Conservation (phyloP, 1,140 invertebrate genomes). For the Brachionus calyciflorus region DNA sequence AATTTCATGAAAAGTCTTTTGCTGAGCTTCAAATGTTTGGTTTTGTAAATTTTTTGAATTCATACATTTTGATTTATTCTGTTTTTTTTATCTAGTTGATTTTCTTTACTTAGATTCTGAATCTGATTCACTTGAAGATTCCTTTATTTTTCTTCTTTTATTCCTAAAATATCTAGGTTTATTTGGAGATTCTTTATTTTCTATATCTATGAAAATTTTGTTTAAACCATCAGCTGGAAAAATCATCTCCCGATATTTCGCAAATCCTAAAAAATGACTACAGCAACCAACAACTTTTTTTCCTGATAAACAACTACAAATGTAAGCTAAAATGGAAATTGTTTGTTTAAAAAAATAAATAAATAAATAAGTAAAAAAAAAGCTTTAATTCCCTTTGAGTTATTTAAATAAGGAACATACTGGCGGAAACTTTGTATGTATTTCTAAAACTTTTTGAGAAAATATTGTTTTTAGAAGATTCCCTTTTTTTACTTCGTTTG, state of each 20-base stretch:
- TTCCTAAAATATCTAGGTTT: neutral
- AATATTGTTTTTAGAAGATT: neutral
- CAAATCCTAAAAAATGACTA: neutral
- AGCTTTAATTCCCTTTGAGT: conserved; percentile 1
- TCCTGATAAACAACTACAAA: neutral
- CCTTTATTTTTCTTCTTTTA: neutral
- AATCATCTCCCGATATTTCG: neutral
- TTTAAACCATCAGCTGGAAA: conserved; percentile 4
- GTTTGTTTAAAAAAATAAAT: neutral
- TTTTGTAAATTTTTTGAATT: no score
- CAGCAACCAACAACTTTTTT: neutral
- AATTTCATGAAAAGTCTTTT: no score
- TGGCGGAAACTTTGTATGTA: conserved; percentile 1
- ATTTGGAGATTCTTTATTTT: neutral
- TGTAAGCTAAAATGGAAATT: neutral
- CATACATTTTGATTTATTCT: no score
- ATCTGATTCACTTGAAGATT: neutral
- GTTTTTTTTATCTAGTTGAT: no score
- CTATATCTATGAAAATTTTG: neutral
- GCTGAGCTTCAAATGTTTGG: no score
- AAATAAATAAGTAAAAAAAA: neutral
- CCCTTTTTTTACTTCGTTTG: neutral
- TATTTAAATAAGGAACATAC: neutral
- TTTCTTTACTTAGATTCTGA: no score
- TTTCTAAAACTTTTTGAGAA: neutral